These are phyloP conservation scores for Pagrus major DNA, from an alignment of 2,113 vertebrate genomes.

Conservation along the genomic window DNA sequence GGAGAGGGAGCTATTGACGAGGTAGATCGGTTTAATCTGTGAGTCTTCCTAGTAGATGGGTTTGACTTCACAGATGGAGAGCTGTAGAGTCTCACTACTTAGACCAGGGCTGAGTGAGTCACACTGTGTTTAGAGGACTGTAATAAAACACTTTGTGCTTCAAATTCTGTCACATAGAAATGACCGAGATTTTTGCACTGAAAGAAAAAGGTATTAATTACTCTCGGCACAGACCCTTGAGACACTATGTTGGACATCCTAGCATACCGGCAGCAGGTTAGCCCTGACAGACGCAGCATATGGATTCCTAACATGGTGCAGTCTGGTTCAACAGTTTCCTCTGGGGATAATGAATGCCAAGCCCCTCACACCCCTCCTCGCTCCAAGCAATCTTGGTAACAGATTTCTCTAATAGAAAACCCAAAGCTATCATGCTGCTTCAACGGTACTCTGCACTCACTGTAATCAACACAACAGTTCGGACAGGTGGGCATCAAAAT, in stretches of 20 bases:
- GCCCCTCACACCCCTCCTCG: constrained; percentile 12
- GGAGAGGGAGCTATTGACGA: constrained; percentile 25
- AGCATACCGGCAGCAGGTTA: constrained; percentile 36
- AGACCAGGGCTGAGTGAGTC: constrained; percentile 29
- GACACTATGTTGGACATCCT: not conserved
- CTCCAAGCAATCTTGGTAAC: constrained; percentile 2
- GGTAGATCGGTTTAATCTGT: constrained; percentile 4
- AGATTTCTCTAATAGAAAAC: constrained; percentile 33
- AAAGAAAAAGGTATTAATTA: not conserved
- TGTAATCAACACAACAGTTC: not conserved
- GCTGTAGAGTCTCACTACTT: constrained; percentile 12
- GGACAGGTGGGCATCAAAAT: constrained; percentile 17
- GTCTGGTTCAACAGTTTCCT: constrained; percentile 64
- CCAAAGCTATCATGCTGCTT: constrained; percentile 31
- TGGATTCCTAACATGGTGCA: constrained; percentile 51
- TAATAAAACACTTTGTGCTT: not conserved
- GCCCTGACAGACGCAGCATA: constrained; percentile 50
- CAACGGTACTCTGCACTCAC: constrained; percentile 32
- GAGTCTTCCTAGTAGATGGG: constrained; percentile 1
- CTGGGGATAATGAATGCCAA: constrained; percentile 47
- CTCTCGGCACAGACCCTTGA: not conserved
- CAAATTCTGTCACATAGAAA: not conserved
- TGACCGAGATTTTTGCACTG: not conserved
- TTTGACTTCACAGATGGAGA: constrained; percentile 25
- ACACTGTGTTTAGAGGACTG: not conserved